Evolutionary conservation across 1,140 invertebrate genomes (phyloP), one percentile per base, ranked within the genome.

Genomic region (Centruroides vittatus): DNA sequence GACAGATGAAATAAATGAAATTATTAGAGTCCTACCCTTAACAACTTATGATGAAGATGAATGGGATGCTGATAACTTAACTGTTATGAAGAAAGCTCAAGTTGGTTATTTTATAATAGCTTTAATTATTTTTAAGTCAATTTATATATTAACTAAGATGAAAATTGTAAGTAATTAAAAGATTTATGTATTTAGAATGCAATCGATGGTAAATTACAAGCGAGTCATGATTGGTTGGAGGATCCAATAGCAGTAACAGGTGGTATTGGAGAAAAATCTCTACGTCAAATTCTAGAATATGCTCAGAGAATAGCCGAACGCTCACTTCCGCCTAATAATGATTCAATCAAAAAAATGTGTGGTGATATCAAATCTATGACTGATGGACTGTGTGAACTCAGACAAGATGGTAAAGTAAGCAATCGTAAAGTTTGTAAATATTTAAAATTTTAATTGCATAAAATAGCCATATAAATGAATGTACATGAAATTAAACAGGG

Each of bases 21-120:
- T 99, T 61, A 98, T 99, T 66, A 82, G 93, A 55, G 94, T 98
- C 11, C 80, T 98, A 5, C 94, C 98, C 75, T 73, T 99, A 68
- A 98, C 94, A 3, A 98, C 94, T 10, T 98, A 98, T 71, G 94
- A 98, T 71, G 95, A 98, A 74, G 95, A 98, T 68, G 93, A 96
- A 72, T 97, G 91, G 75, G 91, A 95, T 68, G 83, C 89, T 61
- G 93, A 97, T 75, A 93, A 95, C 73, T 78, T 96, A 23, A 93
- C 91, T 3, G 89, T 84, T 7, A 80, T 97, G 76, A 91, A 91
- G 67, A 93, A 91, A 68, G 82, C 91, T 7, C 67, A 71, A 47
- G 69, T 70, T 63, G 35, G 57, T 59, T 35, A 23, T 35, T 57
- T 48, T 23, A 23, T 23, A 23, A 23, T 23, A 23, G 23, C 23